These are phyloP conservation scores for Clarias gariepinus DNA, from an alignment of 2,113 vertebrate genomes.

Conservation along the genomic window DNA sequence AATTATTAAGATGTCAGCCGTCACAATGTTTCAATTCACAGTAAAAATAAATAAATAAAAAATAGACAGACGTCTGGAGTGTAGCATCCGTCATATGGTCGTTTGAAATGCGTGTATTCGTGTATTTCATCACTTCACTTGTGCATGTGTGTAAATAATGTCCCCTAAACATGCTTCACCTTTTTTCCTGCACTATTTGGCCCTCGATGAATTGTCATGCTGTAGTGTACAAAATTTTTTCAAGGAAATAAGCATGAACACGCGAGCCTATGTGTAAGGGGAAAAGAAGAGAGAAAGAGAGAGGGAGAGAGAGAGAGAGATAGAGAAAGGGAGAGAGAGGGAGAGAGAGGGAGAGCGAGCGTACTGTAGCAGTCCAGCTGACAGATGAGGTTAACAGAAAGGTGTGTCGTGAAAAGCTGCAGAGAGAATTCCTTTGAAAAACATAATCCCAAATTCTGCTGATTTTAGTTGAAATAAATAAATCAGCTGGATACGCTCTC, in stretches of 20 bases:
- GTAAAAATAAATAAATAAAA: not conserved
- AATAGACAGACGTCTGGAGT: not conserved
- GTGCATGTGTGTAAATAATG: not conserved
- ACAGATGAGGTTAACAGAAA: not conserved
- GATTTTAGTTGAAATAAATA: not conserved
- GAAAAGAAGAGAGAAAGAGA: not conserved
- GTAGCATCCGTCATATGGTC: not conserved
- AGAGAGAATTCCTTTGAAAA: not conserved
- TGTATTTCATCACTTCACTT: not conserved
- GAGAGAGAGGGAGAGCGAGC: not conserved
- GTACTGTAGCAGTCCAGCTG: not conserved
- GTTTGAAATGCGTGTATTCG: not conserved
- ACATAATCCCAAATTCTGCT: constrained; percentile 17
- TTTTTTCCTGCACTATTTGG: not conserved
- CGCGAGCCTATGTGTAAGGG: not conserved
- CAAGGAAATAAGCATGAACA: not conserved
- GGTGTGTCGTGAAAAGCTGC: not conserved
- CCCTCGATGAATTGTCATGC: not conserved
- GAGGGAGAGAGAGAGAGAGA: not conserved
- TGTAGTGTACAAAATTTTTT: not conserved
- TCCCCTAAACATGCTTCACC: not conserved
- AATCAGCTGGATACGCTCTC: not conserved
- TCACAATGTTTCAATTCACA: not conserved
- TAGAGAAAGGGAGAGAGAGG: not conserved
- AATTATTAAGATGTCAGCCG: not conserved